A percentile compares a stretch with the other conserved stretches of the same genome.
Conservation (phyloP, 2,797 vertebrate genomes). For the Myotis myotis region DNA sequence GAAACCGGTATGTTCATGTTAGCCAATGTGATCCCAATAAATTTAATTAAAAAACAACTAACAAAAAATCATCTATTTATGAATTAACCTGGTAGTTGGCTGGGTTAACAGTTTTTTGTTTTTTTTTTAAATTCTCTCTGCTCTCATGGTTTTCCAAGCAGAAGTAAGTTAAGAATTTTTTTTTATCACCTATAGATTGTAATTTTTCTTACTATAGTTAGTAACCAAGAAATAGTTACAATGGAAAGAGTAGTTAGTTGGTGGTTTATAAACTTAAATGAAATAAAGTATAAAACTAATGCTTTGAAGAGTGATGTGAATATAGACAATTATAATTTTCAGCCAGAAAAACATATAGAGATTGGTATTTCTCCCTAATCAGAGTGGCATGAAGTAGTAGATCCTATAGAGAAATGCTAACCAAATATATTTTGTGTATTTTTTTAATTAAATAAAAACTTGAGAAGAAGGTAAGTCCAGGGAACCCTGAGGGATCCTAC, state of each 20-base stretch:
- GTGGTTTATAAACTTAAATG: constrained; percentile 44
- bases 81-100: neutral
- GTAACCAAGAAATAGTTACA: neutral
- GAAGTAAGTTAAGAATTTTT: neutral
- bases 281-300: constrained; percentile 34
- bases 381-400: neutral
- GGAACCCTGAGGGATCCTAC: neutral
- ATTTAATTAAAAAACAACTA: no score
- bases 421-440: neutral
- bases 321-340: constrained; percentile 34
- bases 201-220: neutral
- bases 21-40: no score
- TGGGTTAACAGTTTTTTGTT: constrained; percentile 14
- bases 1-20: no score
- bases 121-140: neutral
- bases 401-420: constrained; percentile 7
- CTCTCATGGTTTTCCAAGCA: constrained; percentile 25
- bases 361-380: neutral
- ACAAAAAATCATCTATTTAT: constrained; percentile 6
- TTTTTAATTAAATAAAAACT: constrained; percentile 10
- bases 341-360: neutral
- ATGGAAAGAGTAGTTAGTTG: neutral
- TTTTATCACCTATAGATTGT: neutral
- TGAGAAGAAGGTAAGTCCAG: neutral
- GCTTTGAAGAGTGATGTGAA: constrained; percentile 31